phyloP scores from a whole-genome alignment of 1,140 invertebrate genomes.

The Lysiphlebus fabarum region DNA sequence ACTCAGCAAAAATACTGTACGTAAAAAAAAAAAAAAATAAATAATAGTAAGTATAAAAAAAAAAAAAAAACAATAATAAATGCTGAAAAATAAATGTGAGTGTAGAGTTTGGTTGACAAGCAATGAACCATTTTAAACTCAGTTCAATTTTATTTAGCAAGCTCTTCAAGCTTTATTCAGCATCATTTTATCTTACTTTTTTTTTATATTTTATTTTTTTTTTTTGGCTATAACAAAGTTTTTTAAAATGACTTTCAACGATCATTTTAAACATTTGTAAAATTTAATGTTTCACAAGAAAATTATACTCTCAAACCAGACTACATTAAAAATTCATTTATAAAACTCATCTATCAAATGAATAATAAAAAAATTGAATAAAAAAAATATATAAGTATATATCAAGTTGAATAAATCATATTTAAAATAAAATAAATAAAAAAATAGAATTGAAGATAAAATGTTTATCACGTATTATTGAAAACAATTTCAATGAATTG shows the following conservation, averaged over 20 bases:
- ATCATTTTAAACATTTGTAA: not conserved
- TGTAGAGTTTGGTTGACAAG: not conserved
- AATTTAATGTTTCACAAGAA: not conserved
- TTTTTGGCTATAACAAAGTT: conserved; percentile 4
- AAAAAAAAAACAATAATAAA: conserved; percentile 2
- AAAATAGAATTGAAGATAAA: too few species aligned
- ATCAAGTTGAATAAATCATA: too few species aligned
- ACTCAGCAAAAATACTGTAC: conserved; percentile 3
- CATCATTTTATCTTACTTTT: not conserved
- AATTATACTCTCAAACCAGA: too few species aligned
- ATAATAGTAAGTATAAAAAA: too few species aligned
- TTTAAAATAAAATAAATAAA: too few species aligned
- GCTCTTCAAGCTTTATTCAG: not conserved
- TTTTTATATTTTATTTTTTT: too few species aligned
- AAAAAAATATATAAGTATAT: too few species aligned
- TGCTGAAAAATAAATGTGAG: not conserved
- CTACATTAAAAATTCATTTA: too few species aligned
- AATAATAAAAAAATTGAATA: too few species aligned
- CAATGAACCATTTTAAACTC: conserved; percentile 4
- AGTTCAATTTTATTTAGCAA: conserved; percentile 6
- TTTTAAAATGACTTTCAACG: conserved; percentile 8
- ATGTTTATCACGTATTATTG: too few species aligned
- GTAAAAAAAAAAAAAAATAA: not conserved
- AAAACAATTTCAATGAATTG: too few species aligned
- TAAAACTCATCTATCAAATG: too few species aligned